Base-by-base conservation (phyloP, 2,888 invertebrate species). In the Caenorhabditis panamensis region DNA sequence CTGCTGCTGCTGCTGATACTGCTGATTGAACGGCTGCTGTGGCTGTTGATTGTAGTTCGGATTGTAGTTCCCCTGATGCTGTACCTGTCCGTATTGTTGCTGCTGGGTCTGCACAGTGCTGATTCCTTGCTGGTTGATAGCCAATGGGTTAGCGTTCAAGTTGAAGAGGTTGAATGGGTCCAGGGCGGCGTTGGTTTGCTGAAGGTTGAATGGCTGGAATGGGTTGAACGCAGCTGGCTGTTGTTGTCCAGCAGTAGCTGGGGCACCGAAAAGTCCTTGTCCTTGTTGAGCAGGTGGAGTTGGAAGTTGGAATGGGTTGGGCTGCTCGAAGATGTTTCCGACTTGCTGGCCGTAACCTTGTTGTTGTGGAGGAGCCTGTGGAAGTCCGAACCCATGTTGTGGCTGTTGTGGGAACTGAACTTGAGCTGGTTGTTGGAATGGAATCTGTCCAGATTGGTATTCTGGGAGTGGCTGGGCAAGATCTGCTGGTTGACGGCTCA, bases 151-250 rank as follows among this genome's bases (percentile, higher is more conserved):
- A 13, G 82, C 61, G 28, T 73, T 75, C 31, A 75, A 47, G 22
- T 66, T 73, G 54, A 83, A 82, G 49, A 87, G 64, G 24, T 82
- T 82, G 77, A 86, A 84, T n/a, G 86, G 85, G 67, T 86, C 80
- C 26, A 78, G 76, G 1, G 84, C 49, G 13, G 47, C 64, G 36
- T 64, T 51, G 18, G 69, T 41, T 61, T 88, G 87, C 31, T 79
- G 84, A 9, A 89, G 79, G 82, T n/a, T n/a, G n/a, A 89, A 89
- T n/a, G 88, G 87, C 63, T 88, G 88, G 86, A 90, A 89, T 5
- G 89, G 89, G 51, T 90, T 89, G 71, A 83, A 82, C 28, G 87
- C 72, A 11, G 82, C 76, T 13, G 66, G 58, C 22, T 78, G 76
- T 66, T 75, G 81, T n/a, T 69, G 58, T 20, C 44, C 20, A 18